Percentiles rank a stretch among this genome's conserved stretches.
Evolutionary conservation across 2,888 invertebrate genomes (phyloP).

Genomic region (Xestia rhomboidea): DNA sequence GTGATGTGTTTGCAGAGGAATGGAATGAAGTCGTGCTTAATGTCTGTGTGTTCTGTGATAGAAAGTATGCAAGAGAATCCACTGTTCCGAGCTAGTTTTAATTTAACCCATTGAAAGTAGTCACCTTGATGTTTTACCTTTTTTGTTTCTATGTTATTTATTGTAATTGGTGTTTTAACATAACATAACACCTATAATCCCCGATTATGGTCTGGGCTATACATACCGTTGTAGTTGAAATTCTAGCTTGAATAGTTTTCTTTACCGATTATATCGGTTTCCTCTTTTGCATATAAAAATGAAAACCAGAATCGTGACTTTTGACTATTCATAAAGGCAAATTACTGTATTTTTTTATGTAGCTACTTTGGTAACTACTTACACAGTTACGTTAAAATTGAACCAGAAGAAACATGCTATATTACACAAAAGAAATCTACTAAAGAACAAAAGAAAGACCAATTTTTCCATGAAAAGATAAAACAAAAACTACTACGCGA

Average conservation of each 20-base stretch:
- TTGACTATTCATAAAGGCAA: not conserved
- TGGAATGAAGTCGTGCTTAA: too few species aligned
- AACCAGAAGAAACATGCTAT: not conserved
- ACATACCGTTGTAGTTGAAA: not conserved
- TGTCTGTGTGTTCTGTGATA: too few species aligned
- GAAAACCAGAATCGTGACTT: not conserved
- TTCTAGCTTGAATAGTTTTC: not conserved
- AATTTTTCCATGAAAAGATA: constrained; percentile 1
- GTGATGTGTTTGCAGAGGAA: too few species aligned
- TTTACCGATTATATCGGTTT: not conserved
- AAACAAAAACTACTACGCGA: constrained; percentile 12
- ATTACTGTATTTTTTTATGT: not conserved
- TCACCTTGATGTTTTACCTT: too few species aligned
- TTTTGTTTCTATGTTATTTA: too few species aligned
- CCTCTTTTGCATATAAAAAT: not conserved
- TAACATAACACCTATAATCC: too few species aligned
- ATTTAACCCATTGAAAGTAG: too few species aligned
- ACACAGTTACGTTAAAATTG: not conserved
- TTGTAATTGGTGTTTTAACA: too few species aligned
- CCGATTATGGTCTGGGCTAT: too few species aligned
- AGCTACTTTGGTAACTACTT: not conserved
- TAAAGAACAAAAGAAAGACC: constrained; percentile 3
- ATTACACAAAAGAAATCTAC: not conserved
- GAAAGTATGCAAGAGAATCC: too few species aligned
- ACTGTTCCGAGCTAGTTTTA: too few species aligned